Evolutionary conservation across 2,797 vertebrate genomes (phyloP), one percentile per base, ranked within the genome.

Genomic region (Pseudochaenichthys georgianus): DNA sequence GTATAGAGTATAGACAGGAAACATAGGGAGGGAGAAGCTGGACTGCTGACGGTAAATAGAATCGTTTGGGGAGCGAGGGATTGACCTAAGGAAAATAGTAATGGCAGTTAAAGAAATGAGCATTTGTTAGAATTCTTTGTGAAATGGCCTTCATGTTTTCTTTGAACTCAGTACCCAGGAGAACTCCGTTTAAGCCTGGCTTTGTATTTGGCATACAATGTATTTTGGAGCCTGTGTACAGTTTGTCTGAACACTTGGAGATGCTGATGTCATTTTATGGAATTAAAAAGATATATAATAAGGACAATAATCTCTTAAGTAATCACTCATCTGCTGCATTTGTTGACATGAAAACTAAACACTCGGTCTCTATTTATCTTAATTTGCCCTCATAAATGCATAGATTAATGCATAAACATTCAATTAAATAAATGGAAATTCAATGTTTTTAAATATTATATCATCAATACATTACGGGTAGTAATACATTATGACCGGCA

Each of bases 1-100:
- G 83, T 81, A 82, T 72, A 64, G 77, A 85, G 80, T 75, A 28
- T 63, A 48, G 80, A 70, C 75, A 81, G 82, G 69, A 84, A 83
- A 78, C 50, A 15, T 59, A 59, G 62, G 43, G 66, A 74, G 34
- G 42, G 72, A 64, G 69, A 34, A 19, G 34, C 48, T 64, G 54
- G 60, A 81, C 71, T 67, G 55, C 60, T 64, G 74, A 69, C 17
- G 17, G 80, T 86, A 63, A 70, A 73, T 2, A 43, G 73, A 60
- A 4, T 7, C 45, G 2, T 34, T 34, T 10, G 13, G 3, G 7
- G n/a, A 55, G 48, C 23, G 23, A 38, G 13, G 1, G 0, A 23
- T 21, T 19, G 13, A 52, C 50, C 63, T 64, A 43, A 62, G 62
- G 17, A 3, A 55, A 43, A 5, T 62, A n/a, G 15, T 13, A 58